phyloP scores from a whole-genome alignment of 1,140 invertebrate genomes.

The Zaprionus kolodkinae region DNA sequence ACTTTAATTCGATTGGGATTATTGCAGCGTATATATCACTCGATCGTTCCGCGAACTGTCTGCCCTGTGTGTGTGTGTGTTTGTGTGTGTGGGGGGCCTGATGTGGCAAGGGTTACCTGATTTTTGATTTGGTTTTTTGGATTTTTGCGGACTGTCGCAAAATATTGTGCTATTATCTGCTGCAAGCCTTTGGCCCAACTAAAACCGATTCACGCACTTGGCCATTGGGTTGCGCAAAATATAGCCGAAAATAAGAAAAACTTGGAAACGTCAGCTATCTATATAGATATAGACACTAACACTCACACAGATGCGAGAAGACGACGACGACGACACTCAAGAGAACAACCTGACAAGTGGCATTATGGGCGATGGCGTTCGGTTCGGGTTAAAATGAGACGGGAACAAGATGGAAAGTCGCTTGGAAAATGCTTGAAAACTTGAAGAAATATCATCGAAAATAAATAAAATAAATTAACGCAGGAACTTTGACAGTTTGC shows the following conservation, averaged over 20 bases:
- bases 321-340: slow-evolving; percentile 41
- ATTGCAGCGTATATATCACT: slow-evolving; percentile 2
- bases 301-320: neutral
- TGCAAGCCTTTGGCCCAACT: slow-evolving; percentile 79
- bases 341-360: slow-evolving; percentile 52
- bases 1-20: slow-evolving; percentile 58
- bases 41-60: neutral
- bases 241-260: slow-evolving; percentile 44
- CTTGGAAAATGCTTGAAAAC: slow-evolving; percentile 59
- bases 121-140: slow-evolving; percentile 35
- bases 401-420: slow-evolving; percentile 38
- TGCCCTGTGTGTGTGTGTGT: neutral
- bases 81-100: neutral
- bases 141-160: slow-evolving; percentile 51
- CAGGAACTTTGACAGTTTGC: slow-evolving; percentile 68
- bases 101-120: neutral
- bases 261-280: slow-evolving; percentile 36
- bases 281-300: slow-evolving; percentile 31
- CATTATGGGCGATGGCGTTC: slow-evolving; percentile 20
- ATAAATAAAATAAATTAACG: slow-evolving; percentile 77
- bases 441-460: slow-evolving; percentile 69
- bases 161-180: slow-evolving; percentile 71
- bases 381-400: slow-evolving; percentile 52
- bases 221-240: slow-evolving; percentile 50
- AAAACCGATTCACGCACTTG: slow-evolving; percentile 62